phyloP scores from a whole-genome alignment of 2,797 vertebrate genomes.

The Sarcoramphus papa region DNA sequence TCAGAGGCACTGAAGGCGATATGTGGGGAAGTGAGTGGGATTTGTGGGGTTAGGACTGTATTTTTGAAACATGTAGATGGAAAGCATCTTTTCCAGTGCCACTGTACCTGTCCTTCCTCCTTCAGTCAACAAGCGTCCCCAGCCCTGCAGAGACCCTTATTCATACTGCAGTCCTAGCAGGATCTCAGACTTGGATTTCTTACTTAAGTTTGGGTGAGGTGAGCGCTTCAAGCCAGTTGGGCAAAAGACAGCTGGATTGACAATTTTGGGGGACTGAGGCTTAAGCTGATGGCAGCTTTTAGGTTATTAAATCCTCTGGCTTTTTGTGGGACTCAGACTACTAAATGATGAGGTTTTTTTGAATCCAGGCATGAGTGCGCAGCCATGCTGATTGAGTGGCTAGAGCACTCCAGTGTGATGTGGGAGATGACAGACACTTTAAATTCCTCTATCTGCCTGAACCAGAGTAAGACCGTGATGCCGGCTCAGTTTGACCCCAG shows the following conservation, averaged over 20 bases:
- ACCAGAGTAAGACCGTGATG: background rate
- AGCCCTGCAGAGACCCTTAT: background rate
- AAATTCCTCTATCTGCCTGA: background rate
- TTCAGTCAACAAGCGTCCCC: fast-evolving
- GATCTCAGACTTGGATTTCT: background rate
- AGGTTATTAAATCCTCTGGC: background rate
- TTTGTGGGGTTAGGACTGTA: background rate
- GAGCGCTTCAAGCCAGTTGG: background rate
- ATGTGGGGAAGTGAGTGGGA: background rate
- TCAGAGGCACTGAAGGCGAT: background rate
- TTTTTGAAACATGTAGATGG: background rate
- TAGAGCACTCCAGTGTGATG: background rate
- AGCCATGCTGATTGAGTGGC: too few species aligned
- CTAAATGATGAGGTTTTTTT: background rate
- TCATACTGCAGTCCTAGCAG: background rate
- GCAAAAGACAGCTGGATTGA: background rate
- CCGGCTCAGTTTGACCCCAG: background rate
- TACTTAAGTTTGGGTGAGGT: background rate
- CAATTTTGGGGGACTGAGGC: background rate
- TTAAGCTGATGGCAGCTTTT: background rate
- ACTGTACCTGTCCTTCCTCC: background rate
- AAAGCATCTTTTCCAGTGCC: background rate
- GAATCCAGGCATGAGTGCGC: background rate
- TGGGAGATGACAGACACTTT: background rate
- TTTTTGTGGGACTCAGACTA: background rate